A percentile compares a stretch with the other conserved stretches of the same genome.
phyloP scores from a whole-genome alignment of 2,113 vertebrate genomes.

The Antechinus flavipes region DNA sequence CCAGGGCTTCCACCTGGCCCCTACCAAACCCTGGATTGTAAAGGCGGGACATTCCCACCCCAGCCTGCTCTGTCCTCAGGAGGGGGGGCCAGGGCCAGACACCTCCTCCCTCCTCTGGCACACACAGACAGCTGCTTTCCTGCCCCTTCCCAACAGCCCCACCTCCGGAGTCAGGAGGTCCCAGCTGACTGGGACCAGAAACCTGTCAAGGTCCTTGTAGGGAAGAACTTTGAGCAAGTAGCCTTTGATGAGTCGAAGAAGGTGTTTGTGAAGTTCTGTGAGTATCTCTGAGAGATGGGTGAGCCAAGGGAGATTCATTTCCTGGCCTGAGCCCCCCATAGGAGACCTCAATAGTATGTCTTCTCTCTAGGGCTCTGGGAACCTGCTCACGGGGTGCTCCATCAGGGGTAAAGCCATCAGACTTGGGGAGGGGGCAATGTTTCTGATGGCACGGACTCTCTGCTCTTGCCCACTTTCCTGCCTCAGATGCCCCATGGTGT shows the following conservation, averaged over 20 bases:
- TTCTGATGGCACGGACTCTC: not conserved
- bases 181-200: slow-evolving; percentile 92
- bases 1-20: not conserved
- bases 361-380: not conserved
- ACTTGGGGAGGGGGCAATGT: not conserved
- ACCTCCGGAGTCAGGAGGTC: slow-evolving; percentile 87
- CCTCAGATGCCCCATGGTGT: slow-evolving; percentile 94
- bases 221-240: slow-evolving; percentile 94
- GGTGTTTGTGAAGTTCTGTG: slow-evolving; percentile 97
- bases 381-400: not conserved
- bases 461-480: rapidly evolving
- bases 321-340: not conserved
- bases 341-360: rapidly evolving
- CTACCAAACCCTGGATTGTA: not conserved
- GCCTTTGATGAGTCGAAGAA: slow-evolving; percentile 93
- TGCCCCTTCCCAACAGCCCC: slow-evolving; percentile 83
- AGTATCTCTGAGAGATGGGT: slow-evolving; percentile 56
- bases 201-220: slow-evolving; percentile 93
- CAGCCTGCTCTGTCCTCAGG: not conserved
- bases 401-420: not conserved
- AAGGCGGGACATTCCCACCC: not conserved
- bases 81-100: not conserved
- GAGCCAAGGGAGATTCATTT: not conserved
- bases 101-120: not conserved
- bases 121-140: rapidly evolving